Evolutionary conservation across 2,888 invertebrate genomes (phyloP).

Genomic region (Agelastica alni): DNA sequence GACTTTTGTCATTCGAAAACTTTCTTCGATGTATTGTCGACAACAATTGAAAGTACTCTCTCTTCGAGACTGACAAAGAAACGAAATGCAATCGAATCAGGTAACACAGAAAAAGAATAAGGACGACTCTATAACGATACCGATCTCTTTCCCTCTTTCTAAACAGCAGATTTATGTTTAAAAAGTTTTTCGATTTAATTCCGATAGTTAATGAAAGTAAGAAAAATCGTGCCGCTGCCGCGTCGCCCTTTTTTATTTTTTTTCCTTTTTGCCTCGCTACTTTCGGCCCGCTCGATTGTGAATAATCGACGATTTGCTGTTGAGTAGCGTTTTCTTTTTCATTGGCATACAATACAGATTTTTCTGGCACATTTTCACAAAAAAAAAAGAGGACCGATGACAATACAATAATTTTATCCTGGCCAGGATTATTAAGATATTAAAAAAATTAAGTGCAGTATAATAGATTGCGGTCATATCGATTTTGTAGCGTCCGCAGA

Average conservation of each 20-base stretch:
- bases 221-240: conserved; percentile 27
- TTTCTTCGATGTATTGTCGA: conserved; percentile 1
- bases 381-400: too few relatives aligned
- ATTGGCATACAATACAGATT: conserved; percentile 19
- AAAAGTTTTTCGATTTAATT: conserved; percentile 50
- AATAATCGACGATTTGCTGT: conserved; percentile 53
- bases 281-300: conserved; percentile 46
- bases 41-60: neutral
- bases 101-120: conserved; percentile 15
- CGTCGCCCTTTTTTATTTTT: too few relatives aligned
- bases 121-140: conserved; percentile 24
- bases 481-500: too few relatives aligned
- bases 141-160: conserved; percentile 33
- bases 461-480: too few relatives aligned
- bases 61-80: neutral
- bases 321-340: conserved; percentile 45
- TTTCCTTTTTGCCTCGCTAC: neutral
- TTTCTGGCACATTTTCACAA: too few relatives aligned
- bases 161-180: conserved; percentile 47
- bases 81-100: conserved; percentile 18
- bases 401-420: too few relatives aligned
- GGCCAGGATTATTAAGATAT: too few relatives aligned
- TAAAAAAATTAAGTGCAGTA: too few relatives aligned
- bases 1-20: too few relatives aligned
- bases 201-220: conserved; percentile 47